Evolutionary conservation across 2,797 vertebrate species (phyloP).

Genomic region (Rousettus madagascariensis): DNA sequence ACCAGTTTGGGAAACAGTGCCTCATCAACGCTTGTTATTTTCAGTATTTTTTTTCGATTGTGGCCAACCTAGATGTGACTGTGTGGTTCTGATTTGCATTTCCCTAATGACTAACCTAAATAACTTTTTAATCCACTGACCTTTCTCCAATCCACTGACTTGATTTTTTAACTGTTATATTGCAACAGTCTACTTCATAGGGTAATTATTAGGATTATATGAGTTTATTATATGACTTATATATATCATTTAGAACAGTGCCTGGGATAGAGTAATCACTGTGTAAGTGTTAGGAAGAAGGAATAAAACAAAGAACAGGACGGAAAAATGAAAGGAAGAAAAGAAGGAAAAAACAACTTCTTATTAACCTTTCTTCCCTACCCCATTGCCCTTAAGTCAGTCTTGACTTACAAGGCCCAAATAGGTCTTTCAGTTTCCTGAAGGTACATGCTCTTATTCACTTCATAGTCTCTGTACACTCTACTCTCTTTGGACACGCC

Average conservation of each 20-base stretch:
- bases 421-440: background rate
- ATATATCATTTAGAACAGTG: background rate
- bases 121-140: background rate
- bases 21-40: constrained; percentile 27
- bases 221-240: background rate
- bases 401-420: background rate
- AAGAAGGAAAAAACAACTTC: background rate
- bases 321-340: background rate
- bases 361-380: background rate
- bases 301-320: background rate
- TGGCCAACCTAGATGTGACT: background rate
- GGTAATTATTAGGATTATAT: background rate
- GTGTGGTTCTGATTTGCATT: constrained; percentile 24
- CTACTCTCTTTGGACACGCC: background rate
- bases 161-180: background rate
- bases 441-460: background rate
- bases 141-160: background rate
- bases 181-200: background rate
- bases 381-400: background rate
- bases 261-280: background rate
- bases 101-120: background rate
- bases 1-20: too few relatives aligned
- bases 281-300: background rate
- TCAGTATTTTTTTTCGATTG: background rate
- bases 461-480: background rate